These are phyloP conservation scores for Hydrolagus affinis DNA, from an alignment of 2,113 vertebrate species.

Conservation along the genomic window DNA sequence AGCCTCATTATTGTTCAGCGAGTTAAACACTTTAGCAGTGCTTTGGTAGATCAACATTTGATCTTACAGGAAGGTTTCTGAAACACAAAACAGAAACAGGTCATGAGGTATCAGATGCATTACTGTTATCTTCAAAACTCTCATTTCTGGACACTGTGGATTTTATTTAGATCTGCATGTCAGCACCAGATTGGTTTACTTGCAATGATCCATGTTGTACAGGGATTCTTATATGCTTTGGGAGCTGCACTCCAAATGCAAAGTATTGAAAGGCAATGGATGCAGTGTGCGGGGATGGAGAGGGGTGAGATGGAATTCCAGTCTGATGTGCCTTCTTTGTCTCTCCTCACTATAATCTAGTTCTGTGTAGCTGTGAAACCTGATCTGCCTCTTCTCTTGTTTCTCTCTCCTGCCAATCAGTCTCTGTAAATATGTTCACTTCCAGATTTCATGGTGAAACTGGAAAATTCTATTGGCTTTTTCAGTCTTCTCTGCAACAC, in stretches of 20 bases:
- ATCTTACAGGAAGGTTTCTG: background rate
- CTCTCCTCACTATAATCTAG: background rate
- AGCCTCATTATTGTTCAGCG: too few species aligned
- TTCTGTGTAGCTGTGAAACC: background rate
- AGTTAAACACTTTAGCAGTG: too few species aligned
- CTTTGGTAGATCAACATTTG: too few species aligned
- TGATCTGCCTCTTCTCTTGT: background rate
- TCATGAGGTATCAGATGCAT: background rate
- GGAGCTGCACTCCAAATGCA: background rate
- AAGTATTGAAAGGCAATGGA: too few species aligned
- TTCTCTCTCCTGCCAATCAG: background rate
- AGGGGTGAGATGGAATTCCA: background rate
- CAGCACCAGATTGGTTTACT: background rate
- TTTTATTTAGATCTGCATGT: background rate
- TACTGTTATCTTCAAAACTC: background rate
- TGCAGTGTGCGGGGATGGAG: background rate
- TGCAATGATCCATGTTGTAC: background rate
- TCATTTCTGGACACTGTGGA: background rate
- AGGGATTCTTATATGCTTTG: background rate
- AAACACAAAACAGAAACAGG: background rate
- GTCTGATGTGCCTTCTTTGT: background rate
- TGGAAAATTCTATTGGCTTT: too few species aligned
- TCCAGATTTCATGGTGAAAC: too few species aligned
- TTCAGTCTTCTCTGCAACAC: too few species aligned
- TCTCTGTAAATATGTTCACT: too few species aligned